phyloP scores from a whole-genome alignment of 2,888 invertebrate species.

The Trypoxylon attenuatum region DNA sequence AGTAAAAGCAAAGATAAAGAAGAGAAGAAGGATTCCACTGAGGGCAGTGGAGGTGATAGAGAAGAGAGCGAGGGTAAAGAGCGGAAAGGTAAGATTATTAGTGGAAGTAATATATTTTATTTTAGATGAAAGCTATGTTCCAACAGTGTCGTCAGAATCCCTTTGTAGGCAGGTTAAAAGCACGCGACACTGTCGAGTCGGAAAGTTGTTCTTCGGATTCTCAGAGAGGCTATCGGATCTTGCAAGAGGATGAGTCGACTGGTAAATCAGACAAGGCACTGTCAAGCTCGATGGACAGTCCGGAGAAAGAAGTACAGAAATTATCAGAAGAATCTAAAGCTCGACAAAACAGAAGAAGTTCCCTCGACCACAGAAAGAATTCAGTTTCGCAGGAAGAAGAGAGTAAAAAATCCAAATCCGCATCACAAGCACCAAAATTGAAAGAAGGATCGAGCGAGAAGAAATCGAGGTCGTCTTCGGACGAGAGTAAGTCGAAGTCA shows the following conservation, averaged over 20 bases:
- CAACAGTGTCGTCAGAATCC: conserved; percentile 40
- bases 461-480: conserved; percentile 12
- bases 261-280: conserved; percentile 20
- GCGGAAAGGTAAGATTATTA: conserved; percentile 31
- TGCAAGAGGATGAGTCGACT: background rate
- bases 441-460: conserved; percentile 21
- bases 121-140: background rate
- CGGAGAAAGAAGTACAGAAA: background rate
- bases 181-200: conserved; percentile 17
- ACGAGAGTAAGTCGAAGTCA: background rate
- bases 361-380: background rate
- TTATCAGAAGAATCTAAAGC: conserved; percentile 4
- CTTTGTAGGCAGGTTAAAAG: conserved; percentile 47
- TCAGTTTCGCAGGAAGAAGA: background rate
- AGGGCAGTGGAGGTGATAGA: background rate
- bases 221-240: conserved; percentile 4
- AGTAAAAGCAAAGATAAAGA: background rate
- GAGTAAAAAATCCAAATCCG: background rate
- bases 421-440: background rate
- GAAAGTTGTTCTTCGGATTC: conserved; percentile 28
- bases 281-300: background rate
- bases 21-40: background rate
- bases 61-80: background rate
- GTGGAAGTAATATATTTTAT: background rate
- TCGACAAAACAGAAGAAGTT: conserved; percentile 6